Conservation (phyloP, 2,113 vertebrate species). For the Nothocercus julius region DNA sequence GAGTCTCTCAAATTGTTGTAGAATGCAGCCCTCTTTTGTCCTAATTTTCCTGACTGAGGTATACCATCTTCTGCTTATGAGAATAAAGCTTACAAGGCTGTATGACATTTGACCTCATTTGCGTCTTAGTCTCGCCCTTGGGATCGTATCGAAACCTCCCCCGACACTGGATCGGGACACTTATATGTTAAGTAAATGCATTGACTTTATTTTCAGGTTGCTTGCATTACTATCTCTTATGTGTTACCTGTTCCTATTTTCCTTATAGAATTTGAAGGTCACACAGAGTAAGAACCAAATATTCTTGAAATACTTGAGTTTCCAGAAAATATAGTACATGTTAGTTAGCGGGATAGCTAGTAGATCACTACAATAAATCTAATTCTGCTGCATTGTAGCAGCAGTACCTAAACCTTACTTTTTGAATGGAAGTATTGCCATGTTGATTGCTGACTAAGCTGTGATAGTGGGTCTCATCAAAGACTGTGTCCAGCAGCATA, state of each 20-base stretch:
- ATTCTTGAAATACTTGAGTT: background rate
- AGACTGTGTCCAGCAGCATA: background rate
- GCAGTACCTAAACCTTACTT: background rate
- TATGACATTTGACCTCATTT: too few species aligned
- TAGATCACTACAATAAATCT: background rate
- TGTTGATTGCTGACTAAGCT: rapidly evolving
- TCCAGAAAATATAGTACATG: background rate
- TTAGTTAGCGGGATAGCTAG: background rate
- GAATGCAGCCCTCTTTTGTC: too few species aligned
- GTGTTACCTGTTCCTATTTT: background rate
- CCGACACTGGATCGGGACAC: too few species aligned
- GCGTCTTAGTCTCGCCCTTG: too few species aligned
- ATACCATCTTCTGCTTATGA: too few species aligned
- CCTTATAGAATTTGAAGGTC: background rate
- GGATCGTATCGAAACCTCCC: too few species aligned
- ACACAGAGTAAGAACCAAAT: background rate
- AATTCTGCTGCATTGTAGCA: background rate
- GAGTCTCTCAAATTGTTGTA: too few species aligned
- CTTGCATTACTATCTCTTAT: background rate
- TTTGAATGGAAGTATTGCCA: rapidly evolving
- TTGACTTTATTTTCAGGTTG: background rate
- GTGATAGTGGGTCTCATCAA: background rate
- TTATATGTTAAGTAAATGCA: background rate
- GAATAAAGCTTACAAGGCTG: too few species aligned
- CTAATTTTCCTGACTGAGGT: too few species aligned